Percentiles rank a stretch among this genome's conserved stretches.
Conservation (phyloP, 2,888 invertebrate species). For the Eremobia ochroleuca region DNA sequence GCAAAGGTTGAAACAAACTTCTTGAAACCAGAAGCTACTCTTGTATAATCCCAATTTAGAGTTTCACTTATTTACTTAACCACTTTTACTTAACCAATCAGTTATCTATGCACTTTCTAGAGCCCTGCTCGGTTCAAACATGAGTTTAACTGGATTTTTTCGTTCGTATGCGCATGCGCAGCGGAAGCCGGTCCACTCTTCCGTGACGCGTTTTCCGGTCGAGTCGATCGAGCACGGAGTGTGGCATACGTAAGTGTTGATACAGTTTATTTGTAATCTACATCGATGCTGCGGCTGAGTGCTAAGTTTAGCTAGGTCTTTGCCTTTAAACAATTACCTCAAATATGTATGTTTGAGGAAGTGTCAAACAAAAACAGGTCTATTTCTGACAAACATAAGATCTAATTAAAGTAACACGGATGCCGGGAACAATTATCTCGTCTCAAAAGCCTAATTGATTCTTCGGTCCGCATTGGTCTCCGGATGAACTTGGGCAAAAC, state of each 20-base stretch:
- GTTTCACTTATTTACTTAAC: constrained; percentile 47
- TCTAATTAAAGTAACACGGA: background rate
- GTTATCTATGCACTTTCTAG: constrained; percentile 64
- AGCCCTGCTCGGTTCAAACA: constrained; percentile 49
- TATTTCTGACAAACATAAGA: background rate
- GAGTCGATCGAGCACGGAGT: constrained; percentile 56
- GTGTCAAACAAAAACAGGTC: background rate
- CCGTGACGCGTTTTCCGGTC: constrained; percentile 67
- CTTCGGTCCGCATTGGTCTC: no score
- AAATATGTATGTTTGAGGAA: background rate
- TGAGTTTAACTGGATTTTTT: constrained; percentile 61
- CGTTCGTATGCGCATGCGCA: constrained; percentile 65
- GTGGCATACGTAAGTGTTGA: constrained; percentile 62
- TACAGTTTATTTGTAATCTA: constrained; percentile 45
- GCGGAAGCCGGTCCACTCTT: constrained; percentile 66
- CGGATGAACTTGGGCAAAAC: no score
- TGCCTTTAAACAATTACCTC: background rate
- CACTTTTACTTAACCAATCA: constrained; percentile 54
- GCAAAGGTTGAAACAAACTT: background rate
- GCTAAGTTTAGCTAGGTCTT: background rate
- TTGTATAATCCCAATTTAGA: constrained; percentile 29
- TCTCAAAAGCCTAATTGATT: no score
- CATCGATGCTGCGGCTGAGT: background rate
- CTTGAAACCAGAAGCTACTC: background rate
- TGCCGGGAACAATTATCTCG: background rate